Evolutionary conservation across 2,888 invertebrate genomes (phyloP), one percentile per base, ranked within the genome.

Genomic region (Plagodis pulveraria): DNA sequence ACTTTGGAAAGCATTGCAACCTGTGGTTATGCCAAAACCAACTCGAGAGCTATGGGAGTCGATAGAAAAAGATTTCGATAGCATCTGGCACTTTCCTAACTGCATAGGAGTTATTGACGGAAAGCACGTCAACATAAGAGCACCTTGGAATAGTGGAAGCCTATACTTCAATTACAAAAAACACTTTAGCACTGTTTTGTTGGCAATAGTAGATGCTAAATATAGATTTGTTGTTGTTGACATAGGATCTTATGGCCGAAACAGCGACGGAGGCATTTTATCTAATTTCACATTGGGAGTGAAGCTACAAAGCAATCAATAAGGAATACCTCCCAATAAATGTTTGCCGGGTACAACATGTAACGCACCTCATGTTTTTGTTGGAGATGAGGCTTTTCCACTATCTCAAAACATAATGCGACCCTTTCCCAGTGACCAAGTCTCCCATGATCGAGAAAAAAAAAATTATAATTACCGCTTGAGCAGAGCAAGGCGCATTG

Each of bases 41-140:
- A 65, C 61, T 36, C 35, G 33, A 51, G 59, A 63, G 56, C 38
- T 35, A 50, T 61, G 66, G 50, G 52, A 35, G 8, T 42, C 35
- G 40, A 57, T 38, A 1, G 57, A 49, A 48, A 48, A 62, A 46
- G 65, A 64, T 43, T 68, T 68, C 51, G 50, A 42, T 51, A 56
- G 11, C 0, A 22, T 57, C 50, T 69, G 69, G 67, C 57, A 66
- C 59, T 69, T 62, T 32, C 69, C 67, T 42, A 67, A 67, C 43
- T 58, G 57, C 33, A 58, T 64, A 58, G 68, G 66, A 46, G 64
- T 66, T 10, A 59, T 66, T 22, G 63, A 63, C 42, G 35, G 35
- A 35, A 63, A 57, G n/a, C 62, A 62, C 53, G 57, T 57, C 38
- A 48, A 57, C 40, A 59, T 65, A 45, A 46, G 54, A 34, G 59